Conservation (phyloP, 2,888 invertebrate species). For the Cataglyphis altisquamis region DNA sequence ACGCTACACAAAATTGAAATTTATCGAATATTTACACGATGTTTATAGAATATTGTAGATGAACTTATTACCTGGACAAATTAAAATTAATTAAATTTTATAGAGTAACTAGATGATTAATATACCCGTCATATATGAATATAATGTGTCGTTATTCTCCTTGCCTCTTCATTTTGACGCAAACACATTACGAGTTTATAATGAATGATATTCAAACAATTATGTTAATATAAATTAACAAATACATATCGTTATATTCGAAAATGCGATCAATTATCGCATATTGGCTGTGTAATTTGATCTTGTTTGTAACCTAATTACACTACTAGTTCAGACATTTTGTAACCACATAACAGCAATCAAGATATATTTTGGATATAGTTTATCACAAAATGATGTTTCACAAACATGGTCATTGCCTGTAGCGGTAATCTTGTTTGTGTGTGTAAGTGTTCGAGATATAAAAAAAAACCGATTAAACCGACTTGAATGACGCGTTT, state of each 20-base stretch:
- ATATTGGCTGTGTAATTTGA: background rate
- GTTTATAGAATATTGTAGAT: background rate
- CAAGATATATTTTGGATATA: background rate
- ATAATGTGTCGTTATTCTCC: background rate
- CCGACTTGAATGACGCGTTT: background rate
- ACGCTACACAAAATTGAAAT: constrained; percentile 3
- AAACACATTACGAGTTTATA: background rate
- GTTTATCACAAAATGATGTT: background rate
- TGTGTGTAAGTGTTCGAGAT: background rate
- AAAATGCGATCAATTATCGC: constrained; percentile 29
- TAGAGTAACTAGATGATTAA: background rate
- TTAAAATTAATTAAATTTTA: background rate
- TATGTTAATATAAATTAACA: constrained; percentile 11
- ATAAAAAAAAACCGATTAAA: background rate
- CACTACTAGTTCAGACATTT: background rate
- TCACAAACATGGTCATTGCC: background rate
- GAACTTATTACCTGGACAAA: background rate
- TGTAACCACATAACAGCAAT: background rate
- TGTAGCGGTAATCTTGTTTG: background rate
- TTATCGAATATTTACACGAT: background rate
- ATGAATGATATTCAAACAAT: background rate
- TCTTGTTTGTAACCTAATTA: constrained; percentile 5
- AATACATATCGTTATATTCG: background rate
- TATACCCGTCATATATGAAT: background rate
- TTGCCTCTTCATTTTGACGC: background rate